A percentile compares a stretch with the other conserved stretches of the same genome.
phyloP scores from a whole-genome alignment of 1,140 invertebrate genomes.

The Hyles vespertilio region DNA sequence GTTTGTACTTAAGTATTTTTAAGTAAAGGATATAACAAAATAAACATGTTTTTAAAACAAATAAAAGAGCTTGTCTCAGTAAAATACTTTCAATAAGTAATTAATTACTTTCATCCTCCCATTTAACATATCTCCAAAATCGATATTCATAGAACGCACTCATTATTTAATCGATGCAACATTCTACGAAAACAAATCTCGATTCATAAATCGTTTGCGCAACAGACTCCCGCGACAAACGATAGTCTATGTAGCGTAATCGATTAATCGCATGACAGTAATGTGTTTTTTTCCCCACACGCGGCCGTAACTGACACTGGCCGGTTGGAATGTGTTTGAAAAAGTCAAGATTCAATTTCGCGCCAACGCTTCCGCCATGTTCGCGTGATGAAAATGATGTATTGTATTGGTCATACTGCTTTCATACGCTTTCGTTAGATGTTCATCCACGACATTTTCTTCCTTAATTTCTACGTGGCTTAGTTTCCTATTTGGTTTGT shows the following conservation, averaged over 20 bases:
- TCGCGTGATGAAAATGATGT: conserved; percentile 70
- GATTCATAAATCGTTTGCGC: not conserved
- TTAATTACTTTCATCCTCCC: too few relatives aligned
- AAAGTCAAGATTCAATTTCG: conserved; percentile 64
- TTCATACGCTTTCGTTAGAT: conserved; percentile 65
- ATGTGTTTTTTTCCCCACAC: conserved; percentile 26
- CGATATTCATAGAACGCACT: too few relatives aligned
- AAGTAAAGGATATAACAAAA: too few relatives aligned
- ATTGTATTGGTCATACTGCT: conserved; percentile 63
- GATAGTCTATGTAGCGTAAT: conserved; percentile 8
- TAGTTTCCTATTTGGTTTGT: too few relatives aligned
- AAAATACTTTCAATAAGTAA: too few relatives aligned
- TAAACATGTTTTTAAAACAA: too few relatives aligned
- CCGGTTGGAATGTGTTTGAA: conserved; percentile 52
- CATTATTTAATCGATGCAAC: too few relatives aligned
- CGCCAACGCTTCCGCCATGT: conserved; percentile 55
- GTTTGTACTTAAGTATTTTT: too few relatives aligned
- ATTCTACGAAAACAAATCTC: not conserved
- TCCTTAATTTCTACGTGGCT: too few relatives aligned
- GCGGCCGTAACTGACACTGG: conserved; percentile 62
- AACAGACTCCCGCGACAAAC: conserved; percentile 1
- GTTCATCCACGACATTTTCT: conserved; percentile 12
- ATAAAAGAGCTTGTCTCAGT: too few relatives aligned
- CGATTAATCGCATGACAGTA: conserved; percentile 39
- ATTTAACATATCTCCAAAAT: too few relatives aligned